Evolutionary conservation across 2,113 vertebrate genomes (phyloP).

Genomic region (Dicrurus megarhynchus): DNA sequence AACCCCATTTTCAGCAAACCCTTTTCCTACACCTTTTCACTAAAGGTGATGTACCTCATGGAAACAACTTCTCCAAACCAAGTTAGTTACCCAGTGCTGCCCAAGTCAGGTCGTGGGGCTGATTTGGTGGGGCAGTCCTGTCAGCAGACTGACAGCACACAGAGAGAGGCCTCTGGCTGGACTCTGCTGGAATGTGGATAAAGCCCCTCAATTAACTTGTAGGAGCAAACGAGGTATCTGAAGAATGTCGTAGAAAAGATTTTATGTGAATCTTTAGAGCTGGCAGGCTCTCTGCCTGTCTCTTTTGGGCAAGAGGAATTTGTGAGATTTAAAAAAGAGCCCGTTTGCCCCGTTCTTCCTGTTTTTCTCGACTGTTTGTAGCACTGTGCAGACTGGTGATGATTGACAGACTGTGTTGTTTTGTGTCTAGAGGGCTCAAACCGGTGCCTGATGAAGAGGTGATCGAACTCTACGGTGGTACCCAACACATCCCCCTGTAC

Average conservation of each 20-base stretch:
- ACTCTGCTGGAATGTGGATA: neutral
- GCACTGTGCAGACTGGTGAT: neutral
- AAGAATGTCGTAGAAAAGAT: neutral
- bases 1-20: neutral
- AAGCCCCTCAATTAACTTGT: neutral
- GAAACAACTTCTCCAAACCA: neutral
- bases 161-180: neutral
- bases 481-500: slow-evolving; percentile 80
- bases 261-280: neutral
- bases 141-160: neutral
- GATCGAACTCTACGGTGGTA: slow-evolving; percentile 77
- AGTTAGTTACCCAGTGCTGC: neutral
- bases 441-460: slow-evolving; percentile 82
- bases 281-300: neutral
- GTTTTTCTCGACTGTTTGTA: neutral
- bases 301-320: neutral
- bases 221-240: neutral
- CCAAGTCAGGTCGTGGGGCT: fast-evolving
- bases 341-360: fast-evolving
- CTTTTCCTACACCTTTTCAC: neutral
- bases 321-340: neutral
- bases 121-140: neutral
- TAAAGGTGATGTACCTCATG: neutral
- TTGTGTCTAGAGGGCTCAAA: slow-evolving; percentile 72
- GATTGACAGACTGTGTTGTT: neutral